Conservation (phyloP, 2,113 vertebrate genomes). For the Carettochelys insculpta region DNA sequence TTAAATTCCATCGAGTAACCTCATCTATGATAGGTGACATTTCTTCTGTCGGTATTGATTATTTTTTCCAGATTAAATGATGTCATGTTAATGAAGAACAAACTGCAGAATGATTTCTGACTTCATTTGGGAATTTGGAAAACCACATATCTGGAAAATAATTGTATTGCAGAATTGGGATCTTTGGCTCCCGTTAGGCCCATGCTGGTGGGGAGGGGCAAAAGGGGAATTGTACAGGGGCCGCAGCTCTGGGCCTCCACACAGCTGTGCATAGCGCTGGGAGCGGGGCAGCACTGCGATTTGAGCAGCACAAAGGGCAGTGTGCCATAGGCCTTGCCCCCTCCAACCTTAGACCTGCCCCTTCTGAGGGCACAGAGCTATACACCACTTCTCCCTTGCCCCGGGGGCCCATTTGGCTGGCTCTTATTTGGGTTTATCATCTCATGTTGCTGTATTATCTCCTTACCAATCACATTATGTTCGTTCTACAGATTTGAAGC, state of each 20-base stretch:
- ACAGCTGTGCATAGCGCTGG: too few species aligned
- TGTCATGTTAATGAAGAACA: conserved; percentile 33
- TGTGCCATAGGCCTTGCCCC: too few species aligned
- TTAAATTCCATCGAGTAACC: not conserved
- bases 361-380: too few species aligned
- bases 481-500: not conserved
- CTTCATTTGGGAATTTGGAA: conserved; percentile 11
- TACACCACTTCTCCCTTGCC: too few species aligned
- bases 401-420: too few species aligned
- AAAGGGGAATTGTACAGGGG: too few species aligned
- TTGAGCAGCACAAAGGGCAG: too few species aligned
- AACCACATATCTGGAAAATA: not conserved
- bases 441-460: not conserved
- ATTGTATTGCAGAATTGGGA: not conserved
- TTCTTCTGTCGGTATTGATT: conserved; percentile 9
- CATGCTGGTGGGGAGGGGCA: too few species aligned
- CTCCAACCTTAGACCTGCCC: too few species aligned
- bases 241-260: too few species aligned
- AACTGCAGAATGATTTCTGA: not conserved
- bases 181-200: too few species aligned
- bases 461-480: not conserved
- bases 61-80: conserved; percentile 40
- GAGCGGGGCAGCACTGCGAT: too few species aligned
- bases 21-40: not conserved
- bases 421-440: not conserved